Evolutionary conservation across 1,140 invertebrate genomes (phyloP).

Genomic region (Paramacrobiotus metropolitanus): DNA sequence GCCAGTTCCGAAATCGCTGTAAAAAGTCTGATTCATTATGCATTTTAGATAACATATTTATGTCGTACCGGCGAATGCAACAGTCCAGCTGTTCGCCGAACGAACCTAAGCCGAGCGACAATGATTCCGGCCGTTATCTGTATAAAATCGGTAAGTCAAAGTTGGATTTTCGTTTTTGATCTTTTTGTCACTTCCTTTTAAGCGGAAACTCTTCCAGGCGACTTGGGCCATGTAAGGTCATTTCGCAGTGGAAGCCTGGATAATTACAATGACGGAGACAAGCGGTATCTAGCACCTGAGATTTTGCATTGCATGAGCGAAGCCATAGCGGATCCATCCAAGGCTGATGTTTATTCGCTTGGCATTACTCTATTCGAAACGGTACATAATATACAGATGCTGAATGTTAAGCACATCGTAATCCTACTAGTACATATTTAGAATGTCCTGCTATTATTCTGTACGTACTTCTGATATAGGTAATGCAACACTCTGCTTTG

Average conservation of each 20-base stretch:
- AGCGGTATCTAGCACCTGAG: not conserved
- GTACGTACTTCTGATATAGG: not conserved
- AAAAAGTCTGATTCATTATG: not conserved
- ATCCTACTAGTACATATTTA: not conserved
- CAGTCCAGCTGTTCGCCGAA: not conserved
- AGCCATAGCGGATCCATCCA: not conserved
- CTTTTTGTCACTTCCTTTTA: not conserved
- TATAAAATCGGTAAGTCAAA: not conserved
- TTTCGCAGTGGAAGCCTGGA: not conserved
- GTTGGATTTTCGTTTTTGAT: not conserved
- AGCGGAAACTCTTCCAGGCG: not conserved
- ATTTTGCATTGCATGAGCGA: not conserved
- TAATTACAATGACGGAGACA: not conserved
- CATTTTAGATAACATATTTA: not conserved
- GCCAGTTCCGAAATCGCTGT: no score
- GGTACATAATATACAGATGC: not conserved
- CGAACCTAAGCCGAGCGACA: not conserved
- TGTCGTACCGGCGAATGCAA: not conserved
- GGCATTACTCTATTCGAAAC: not conserved
- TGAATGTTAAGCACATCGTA: not conserved
- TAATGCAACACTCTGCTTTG: not conserved
- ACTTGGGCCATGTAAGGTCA: not conserved
- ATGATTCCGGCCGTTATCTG: not conserved
- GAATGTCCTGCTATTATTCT: not conserved
- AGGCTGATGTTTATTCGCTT: constrained; percentile 1